Base-by-base conservation (phyloP, 2,888 invertebrate species). In the Parasteatoda lunata region DNA sequence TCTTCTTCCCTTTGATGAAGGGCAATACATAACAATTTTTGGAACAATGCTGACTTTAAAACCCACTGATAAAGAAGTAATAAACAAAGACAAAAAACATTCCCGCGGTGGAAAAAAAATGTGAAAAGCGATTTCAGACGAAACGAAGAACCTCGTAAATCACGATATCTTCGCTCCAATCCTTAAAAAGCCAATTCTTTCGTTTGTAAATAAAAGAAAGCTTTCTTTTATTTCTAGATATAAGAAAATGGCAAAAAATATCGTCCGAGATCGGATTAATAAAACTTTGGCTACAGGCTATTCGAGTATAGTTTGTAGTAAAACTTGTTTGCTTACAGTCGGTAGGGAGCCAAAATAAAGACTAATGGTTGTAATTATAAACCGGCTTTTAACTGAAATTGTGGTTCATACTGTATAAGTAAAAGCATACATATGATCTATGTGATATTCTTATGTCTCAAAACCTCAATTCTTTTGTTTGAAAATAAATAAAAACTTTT, bases 181-280 rank as follows among this genome's bases (percentile, higher is more conserved):
- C n/a, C 59, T 59, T 30, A 30, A 59, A 59, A 59, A 59, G 59
- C n/a, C 59, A 59, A 59, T 59, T 59, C 59, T 59, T 59, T 59
- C 30, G 30, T 59, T 59, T n/a, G 59, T 59, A 59, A 59, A 59
- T n/a, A 59, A 9, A 59, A 59, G n/a, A 59, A 59, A n/a, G 9
- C 11, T 9, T 68, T 68, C 68, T 68, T 68, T 45, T 45, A 15
- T 9, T 30, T 45, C 15, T 11, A 9, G 13, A 30, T 9, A 4
- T n/a, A 68, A 68, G 68, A 68, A 68, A 68, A 68, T 15, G 45
- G 68, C 30, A 30, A 68, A 68, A 68, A 68, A 68, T 68, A 68
- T 11, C 30, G 30, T 11, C 68, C 30, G 68, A 15, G 11, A 68
- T 15, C 68, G 45, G 68, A 68, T 68, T 68, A 68, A 9, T 13